phyloP scores from a whole-genome alignment of 2,797 vertebrate species.

The Gadopsis bispinosus region DNA sequence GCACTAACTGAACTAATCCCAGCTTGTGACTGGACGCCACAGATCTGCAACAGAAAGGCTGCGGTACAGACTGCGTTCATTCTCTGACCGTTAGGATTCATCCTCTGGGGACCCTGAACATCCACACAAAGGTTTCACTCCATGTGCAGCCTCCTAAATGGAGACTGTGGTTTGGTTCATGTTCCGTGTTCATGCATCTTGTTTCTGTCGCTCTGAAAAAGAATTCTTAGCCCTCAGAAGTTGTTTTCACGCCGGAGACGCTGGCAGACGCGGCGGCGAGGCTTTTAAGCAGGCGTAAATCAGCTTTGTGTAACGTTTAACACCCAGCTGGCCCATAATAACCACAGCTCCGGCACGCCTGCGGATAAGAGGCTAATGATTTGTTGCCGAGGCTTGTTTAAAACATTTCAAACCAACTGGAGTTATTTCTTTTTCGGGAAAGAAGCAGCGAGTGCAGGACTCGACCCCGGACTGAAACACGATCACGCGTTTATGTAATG shows the following conservation, averaged over 20 bases:
- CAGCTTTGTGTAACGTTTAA: slow-evolving; percentile 62
- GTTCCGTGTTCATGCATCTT: slow-evolving; percentile 6
- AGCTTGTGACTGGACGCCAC: not conserved
- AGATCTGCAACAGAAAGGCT: not conserved
- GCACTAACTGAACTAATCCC: no score
- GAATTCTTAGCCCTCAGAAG: slow-evolving; percentile 28
- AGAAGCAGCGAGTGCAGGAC: not conserved
- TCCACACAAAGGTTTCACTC: no score
- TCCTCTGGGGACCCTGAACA: not conserved
- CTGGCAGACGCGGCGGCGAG: slow-evolving; percentile 27
- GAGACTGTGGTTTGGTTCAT: slow-evolving; percentile 13
- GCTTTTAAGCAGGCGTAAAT: slow-evolving; percentile 70
- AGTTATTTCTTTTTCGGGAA: slow-evolving; percentile 37
- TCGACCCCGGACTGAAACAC: slow-evolving; percentile 4
- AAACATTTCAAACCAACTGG: slow-evolving; percentile 46
- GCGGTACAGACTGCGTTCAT: not conserved
- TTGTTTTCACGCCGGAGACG: not conserved
- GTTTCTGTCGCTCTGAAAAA: not conserved
- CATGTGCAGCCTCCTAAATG: no score
- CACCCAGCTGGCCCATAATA: slow-evolving; percentile 34
- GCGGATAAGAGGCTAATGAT: slow-evolving; percentile 39
- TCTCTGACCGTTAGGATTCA: not conserved
- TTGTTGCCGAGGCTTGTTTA: slow-evolving; percentile 28
- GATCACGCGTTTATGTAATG: not conserved
- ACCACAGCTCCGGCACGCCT: slow-evolving; percentile 27